Conservation (phyloP, 2,888 invertebrate species). For the Plebejus anna region DNA sequence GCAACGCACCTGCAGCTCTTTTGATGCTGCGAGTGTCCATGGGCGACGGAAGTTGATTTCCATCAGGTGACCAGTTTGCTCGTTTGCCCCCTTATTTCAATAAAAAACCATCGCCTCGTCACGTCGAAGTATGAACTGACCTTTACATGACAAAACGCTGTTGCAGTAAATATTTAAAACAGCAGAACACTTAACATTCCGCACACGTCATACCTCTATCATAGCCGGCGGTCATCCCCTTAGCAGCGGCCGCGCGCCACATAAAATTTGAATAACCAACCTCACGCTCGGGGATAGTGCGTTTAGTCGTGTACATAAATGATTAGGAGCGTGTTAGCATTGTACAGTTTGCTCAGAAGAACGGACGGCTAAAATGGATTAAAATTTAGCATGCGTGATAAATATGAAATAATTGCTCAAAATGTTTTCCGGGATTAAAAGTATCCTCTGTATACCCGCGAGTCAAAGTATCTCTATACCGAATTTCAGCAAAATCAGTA, state of each 20-base stretch:
- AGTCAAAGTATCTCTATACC: too few species aligned
- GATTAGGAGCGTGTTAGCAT: conserved; percentile 41
- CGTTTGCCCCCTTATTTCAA: too few species aligned
- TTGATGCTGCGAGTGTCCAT: too few species aligned
- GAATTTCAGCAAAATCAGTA: too few species aligned
- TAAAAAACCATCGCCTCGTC: neutral
- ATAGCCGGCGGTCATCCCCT: conserved; percentile 2
- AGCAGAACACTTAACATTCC: neutral
- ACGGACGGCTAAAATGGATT: neutral
- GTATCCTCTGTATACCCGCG: too few species aligned
- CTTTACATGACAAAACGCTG: neutral
- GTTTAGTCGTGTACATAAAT: conserved; percentile 18
- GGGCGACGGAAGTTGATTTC: too few species aligned
- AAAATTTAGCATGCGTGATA: neutral
- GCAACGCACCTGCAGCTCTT: too few species aligned
- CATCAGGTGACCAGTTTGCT: too few species aligned
- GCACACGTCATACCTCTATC: conserved; percentile 8
- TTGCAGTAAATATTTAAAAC: neutral
- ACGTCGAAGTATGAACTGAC: too few species aligned
- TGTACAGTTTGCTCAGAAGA: neutral
- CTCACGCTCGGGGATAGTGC: conserved; percentile 6
- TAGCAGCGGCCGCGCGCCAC: neutral
- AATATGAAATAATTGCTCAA: neutral
- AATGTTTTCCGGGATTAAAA: too few species aligned
- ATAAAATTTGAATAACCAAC: conserved; percentile 16